Base-by-base conservation (phyloP, 2,888 invertebrate genomes). In the Tipula unca region DNA sequence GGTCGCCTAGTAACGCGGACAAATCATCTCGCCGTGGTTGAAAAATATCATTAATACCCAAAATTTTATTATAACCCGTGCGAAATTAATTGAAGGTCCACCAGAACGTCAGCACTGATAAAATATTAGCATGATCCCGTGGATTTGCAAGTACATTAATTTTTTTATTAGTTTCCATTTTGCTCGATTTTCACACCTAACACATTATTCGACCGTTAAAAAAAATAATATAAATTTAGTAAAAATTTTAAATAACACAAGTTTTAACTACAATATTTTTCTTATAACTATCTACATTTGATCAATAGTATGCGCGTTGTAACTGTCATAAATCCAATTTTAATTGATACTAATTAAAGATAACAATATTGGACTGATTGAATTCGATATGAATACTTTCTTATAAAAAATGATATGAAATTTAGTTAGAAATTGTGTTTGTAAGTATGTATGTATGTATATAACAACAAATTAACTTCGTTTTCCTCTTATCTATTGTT, bases 71-170 rank as follows among this genome's bases (percentile, higher is more conserved):
- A 86, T 90, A 90, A 1, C 93, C 93, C 86, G 90, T 91, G 87
- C 90, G 90, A 88, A 93, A 93, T 36, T 92, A 87, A 14, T 89
- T 90, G 87, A 92, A 88, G 0, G 93, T 91, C 93, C 93, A 93
- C 89, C 92, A 91, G 89, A 92, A 92, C 29, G 91, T 88, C 39
- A 92, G 87, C 6, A 91, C 88, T 3, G 92, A 92, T 10, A 92
- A 32, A 1, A 90, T 85, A 87, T 91, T 92, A n/a, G 92, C 91
- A 54, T 88, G 89, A 85, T 91, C 92, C 48, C 91, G 88, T 0
- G 92, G 92, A 89, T 92, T 92, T 10, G 86, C 85, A 82, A 86
- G 84, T 20, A 87, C 83, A 42, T 86, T n/a, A n/a, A n/a, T 86
- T 42, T 85, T 85, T 17, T 86, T 85, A 29, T 42, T 42, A 6